Evolutionary conservation across 35 echinoderm and acorn worm genomes (phyloP).

Genomic region (Chiridota heheva): DNA sequence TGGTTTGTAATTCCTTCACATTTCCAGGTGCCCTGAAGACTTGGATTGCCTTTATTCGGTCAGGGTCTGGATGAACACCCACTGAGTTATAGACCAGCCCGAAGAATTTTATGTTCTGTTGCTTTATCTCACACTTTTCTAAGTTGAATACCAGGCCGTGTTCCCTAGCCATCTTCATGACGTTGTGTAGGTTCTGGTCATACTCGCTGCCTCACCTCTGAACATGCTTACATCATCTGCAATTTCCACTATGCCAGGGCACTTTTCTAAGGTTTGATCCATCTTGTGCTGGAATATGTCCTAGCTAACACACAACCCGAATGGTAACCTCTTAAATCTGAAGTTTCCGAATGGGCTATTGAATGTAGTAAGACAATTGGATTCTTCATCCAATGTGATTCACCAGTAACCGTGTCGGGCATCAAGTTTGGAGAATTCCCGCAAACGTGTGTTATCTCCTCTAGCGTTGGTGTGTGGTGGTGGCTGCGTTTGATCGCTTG

Average conservation of each 20-base stretch:
- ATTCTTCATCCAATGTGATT: slow-evolving; percentile 44
- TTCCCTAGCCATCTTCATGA: slow-evolving; percentile 42
- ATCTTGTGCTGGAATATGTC: slow-evolving; percentile 54
- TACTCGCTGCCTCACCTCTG: slow-evolving; percentile 29
- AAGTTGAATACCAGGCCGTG: slow-evolving; percentile 46
- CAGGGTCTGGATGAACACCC: slow-evolving; percentile 42
- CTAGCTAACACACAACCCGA: slow-evolving; percentile 39
- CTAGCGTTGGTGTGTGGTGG: slow-evolving; percentile 22
- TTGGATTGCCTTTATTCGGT: too few species aligned
- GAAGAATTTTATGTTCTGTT: slow-evolving; percentile 42
- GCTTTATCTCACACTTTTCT: slow-evolving; percentile 46
- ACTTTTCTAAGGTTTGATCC: slow-evolving; percentile 57
- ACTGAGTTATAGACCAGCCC: slow-evolving; percentile 31
- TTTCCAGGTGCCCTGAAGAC: too few species aligned
- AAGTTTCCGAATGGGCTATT: slow-evolving; percentile 57
- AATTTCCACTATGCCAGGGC: slow-evolving; percentile 44
- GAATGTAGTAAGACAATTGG: slow-evolving; percentile 51
- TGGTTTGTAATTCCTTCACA: too few species aligned
- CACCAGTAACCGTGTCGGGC: slow-evolving; percentile 59
- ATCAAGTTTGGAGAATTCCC: slow-evolving; percentile 39
- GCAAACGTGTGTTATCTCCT: slow-evolving; percentile 47
- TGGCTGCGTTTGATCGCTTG: slow-evolving; percentile 19
- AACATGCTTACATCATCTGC: slow-evolving; percentile 65
- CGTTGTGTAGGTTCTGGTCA: slow-evolving; percentile 48
- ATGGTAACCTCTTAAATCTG: slow-evolving; percentile 40